Conservation (phyloP, 2,113 vertebrate genomes). For the western clawed frog (Xenopus tropicalis) region UCB_Xtro_10.0 CM004447.2:49631001-49631500, state of each 20-base stretch:
- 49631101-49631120: too few relatives aligned
- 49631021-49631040: too few relatives aligned
- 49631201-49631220: slow-evolving; percentile 94
- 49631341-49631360: slow-evolving; percentile 64
- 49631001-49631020: too few relatives aligned
- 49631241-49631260: slow-evolving; percentile 72
- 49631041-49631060: too few relatives aligned
- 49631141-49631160: slow-evolving; percentile 51
- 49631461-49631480: too few relatives aligned
- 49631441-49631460: too few relatives aligned
- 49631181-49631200: slow-evolving; percentile 82
- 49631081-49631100: too few relatives aligned
- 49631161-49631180: slow-evolving; percentile 75
- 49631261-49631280: slow-evolving; percentile 68
- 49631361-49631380: slow-evolving; percentile 50
- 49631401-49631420: too few relatives aligned
- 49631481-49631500: too few relatives aligned
- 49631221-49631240: slow-evolving; percentile 89
- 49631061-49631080: too few relatives aligned
- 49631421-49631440: too few relatives aligned
- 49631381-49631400: slow-evolving; percentile 30
- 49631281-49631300: slow-evolving; percentile 85
- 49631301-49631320: slow-evolving; percentile 69
- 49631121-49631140: too few relatives aligned
- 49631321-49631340: slow-evolving; percentile 77